phyloP scores from a whole-genome alignment of 2,797 vertebrate species.

The Catamblyrhynchus diadema region DNA sequence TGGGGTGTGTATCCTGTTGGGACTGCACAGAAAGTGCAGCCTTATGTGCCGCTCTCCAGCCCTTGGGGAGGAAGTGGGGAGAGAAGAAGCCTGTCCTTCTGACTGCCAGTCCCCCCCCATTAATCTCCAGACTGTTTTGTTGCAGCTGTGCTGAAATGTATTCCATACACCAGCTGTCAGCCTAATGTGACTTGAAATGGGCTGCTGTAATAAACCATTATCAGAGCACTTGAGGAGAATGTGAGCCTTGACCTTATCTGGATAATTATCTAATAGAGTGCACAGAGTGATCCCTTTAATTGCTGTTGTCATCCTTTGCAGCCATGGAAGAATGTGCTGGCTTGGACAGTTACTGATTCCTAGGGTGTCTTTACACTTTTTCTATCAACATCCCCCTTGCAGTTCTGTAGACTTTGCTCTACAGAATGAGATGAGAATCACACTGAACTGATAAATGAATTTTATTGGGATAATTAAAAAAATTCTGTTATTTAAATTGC shows the following conservation, averaged over 20 bases:
- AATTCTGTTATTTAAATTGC: neutral
- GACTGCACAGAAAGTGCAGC: neutral
- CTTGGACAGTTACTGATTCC: neutral
- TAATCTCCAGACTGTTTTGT: neutral
- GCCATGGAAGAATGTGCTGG: neutral
- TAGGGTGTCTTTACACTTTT: neutral
- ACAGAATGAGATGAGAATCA: neutral
- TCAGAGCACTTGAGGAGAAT: constrained; percentile 55
- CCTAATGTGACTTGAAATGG: constrained; percentile 54
- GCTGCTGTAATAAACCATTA: constrained; percentile 61
- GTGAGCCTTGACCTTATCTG: constrained; percentile 62
- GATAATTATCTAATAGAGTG: constrained; percentile 59
- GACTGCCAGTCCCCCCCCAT: neutral
- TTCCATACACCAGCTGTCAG: constrained; percentile 37
- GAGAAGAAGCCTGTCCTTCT: neutral
- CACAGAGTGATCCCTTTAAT: constrained; percentile 46
- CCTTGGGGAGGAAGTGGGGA: neutral
- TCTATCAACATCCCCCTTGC: neutral
- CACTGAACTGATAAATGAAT: neutral
- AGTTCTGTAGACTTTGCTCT: neutral
- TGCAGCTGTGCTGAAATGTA: constrained; percentile 48
- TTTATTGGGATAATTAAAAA: neutral
- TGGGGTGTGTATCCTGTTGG: rapidly evolving
- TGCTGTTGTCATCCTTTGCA: constrained; percentile 39
- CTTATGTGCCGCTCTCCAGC: neutral